A percentile compares a stretch with the other conserved stretches of the same genome.
These are phyloP conservation scores for Limenitis camilla DNA, from an alignment of 2,888 invertebrate species.

Conservation along the genomic window DNA sequence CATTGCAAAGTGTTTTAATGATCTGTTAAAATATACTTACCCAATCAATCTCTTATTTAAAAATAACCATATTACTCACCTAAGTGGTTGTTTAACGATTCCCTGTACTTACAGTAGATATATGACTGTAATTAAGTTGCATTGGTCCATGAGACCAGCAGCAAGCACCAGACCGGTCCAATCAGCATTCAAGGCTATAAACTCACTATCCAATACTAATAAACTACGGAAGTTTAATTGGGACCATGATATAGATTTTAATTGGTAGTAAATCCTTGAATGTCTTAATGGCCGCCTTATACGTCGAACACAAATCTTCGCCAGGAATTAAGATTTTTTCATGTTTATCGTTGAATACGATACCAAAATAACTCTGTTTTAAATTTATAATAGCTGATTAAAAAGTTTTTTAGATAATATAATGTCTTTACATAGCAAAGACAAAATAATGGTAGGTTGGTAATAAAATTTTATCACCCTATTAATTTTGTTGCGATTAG, in stretches of 20 bases:
- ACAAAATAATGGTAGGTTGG: conserved; percentile 6
- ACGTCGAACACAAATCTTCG: conserved; percentile 39
- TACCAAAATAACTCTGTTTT: conserved; percentile 14
- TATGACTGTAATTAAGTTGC: not conserved
- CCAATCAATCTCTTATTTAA: too few species aligned
- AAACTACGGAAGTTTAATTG: conserved; percentile 63
- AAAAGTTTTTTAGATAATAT: conserved; percentile 20
- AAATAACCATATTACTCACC: too few species aligned
- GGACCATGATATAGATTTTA: conserved; percentile 63
- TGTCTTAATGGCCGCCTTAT: conserved; percentile 46
- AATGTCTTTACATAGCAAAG: conserved; percentile 14
- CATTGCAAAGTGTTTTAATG: too few species aligned
- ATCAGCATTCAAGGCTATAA: conserved; percentile 40
- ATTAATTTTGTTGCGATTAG: not conserved
- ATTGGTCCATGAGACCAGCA: not conserved
- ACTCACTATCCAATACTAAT: conserved; percentile 49
- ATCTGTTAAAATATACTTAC: too few species aligned
- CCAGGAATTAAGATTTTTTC: conserved; percentile 40
- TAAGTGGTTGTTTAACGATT: too few species aligned
- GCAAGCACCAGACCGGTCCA: conserved; percentile 30
- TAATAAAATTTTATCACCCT: conserved; percentile 10
- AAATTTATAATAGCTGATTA: conserved; percentile 26
- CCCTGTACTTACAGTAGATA: not conserved
- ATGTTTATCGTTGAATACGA: conserved; percentile 24
- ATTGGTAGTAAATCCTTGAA: conserved; percentile 60